These are phyloP conservation scores for Willisornis vidua DNA, from an alignment of 2,113 vertebrate species.

Conservation along the genomic window DNA sequence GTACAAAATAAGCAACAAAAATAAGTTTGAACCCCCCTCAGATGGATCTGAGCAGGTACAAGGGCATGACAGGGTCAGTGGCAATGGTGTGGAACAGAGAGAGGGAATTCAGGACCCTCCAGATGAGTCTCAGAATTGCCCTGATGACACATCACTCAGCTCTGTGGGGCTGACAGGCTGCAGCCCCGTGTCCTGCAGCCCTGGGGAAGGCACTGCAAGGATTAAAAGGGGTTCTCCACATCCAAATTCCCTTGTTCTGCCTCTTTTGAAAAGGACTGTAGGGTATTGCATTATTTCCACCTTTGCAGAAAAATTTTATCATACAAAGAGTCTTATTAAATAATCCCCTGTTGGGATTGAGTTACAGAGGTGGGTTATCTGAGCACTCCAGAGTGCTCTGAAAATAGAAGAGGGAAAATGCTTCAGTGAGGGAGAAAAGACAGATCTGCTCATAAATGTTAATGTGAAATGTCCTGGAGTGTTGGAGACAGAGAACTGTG, in stretches of 20 bases:
- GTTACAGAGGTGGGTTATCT: background rate
- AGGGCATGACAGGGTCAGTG: background rate
- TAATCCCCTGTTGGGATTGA: background rate
- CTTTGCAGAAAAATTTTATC: background rate
- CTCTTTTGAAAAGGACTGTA: background rate
- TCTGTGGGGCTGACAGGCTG: background rate
- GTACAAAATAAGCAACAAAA: background rate
- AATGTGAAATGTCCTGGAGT: background rate
- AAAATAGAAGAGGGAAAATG: background rate
- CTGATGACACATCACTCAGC: background rate
- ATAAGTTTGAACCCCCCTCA: background rate
- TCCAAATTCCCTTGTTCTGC: background rate
- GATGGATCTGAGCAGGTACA: background rate
- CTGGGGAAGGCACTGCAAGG: background rate
- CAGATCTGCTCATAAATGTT: background rate
- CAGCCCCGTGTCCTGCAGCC: background rate
- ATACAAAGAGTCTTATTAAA: slow-evolving; percentile 9
- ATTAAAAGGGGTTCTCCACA: background rate
- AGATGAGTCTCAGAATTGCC: slow-evolving; percentile 6
- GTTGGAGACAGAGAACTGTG: background rate
- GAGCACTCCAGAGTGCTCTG: slow-evolving; percentile 26
- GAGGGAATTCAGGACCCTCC: background rate
- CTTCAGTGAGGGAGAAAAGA: background rate
- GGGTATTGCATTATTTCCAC: background rate
- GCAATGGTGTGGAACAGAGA: background rate